Conservation (phyloP, 2,797 vertebrate genomes). For the Amblyopsis hoosieri region DNA sequence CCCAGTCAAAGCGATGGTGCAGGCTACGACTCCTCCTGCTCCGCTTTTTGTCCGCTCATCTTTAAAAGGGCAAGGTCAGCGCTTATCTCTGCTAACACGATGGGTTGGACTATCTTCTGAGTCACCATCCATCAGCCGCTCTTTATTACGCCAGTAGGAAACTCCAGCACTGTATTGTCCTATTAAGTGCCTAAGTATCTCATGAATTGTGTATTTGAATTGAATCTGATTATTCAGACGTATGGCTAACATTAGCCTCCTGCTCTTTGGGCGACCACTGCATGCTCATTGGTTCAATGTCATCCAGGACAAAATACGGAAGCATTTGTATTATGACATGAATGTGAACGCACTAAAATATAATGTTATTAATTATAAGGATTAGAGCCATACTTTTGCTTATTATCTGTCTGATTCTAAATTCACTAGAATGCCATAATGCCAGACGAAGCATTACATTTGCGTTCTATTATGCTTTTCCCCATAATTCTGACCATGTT, state of each 20-base stretch:
- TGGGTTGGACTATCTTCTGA: conserved; percentile 7
- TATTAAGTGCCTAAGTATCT: neutral
- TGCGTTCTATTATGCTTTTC: too few relatives aligned
- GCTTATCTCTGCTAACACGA: conserved; percentile 15
- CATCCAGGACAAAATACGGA: conserved; percentile 15
- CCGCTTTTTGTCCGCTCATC: conserved; percentile 3
- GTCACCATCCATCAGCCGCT: conserved; percentile 8
- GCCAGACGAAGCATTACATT: too few relatives aligned
- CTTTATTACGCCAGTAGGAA: conserved; percentile 11
- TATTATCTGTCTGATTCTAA: conserved; percentile 10
- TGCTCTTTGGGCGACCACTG: conserved; percentile 15
- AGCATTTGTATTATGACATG: conserved; percentile 24
- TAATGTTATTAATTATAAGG: conserved; percentile 11
- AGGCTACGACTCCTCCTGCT: neutral
- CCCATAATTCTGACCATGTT: too few relatives aligned
- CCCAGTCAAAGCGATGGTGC: neutral
- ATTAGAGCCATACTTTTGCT: neutral
- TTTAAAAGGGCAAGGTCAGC: conserved; percentile 23
- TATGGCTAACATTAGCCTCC: conserved; percentile 19
- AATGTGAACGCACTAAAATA: conserved; percentile 8
- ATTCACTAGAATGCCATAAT: too few relatives aligned
- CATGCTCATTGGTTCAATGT: conserved; percentile 33
- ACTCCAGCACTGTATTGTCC: neutral
- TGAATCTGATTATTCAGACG: conserved; percentile 20
- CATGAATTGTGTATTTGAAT: conserved; percentile 11